Evolutionary conservation across 2,797 vertebrate genomes (phyloP), one percentile per base, ranked within the genome.

Genomic region (Echeneis naucrates): DNA sequence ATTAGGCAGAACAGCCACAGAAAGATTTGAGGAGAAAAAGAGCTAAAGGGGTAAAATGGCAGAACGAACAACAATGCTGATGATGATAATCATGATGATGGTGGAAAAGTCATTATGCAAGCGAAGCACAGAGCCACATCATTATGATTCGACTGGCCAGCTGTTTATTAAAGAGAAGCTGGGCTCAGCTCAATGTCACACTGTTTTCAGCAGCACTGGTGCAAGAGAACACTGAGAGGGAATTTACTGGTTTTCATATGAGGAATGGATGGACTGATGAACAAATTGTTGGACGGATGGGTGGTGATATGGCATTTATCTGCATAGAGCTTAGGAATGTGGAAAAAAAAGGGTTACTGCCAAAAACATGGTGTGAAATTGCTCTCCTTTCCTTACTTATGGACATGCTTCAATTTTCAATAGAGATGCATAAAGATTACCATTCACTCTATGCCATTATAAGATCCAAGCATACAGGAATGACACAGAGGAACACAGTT

Each of bases 41-140:
- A 23, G 9, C 4, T 8, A 27, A 57, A 17, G 1, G 23, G 38
- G 35, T 17, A 8, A 8, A 35, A 32, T 21, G 44, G 44, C 40
- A 44, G 40, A 44, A 44, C 44, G 40, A 44, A 19, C 2, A 7
- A 42, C 40, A 26, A 61, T 17, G 19, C 55, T 2, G 26, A 57
- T 12, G 27, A 61, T 3, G 33, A 59, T 17, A 21, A 58, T 2
- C 23, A 67, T 37, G 45, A 57, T 66, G 69, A 67, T 42, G 71
- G 68, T 26, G 52, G 58, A 7, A 61, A 79, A 73, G 61, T 62
- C 50, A 76, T 88, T 81, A 78, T 57, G 64, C 76, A 86, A 83
- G 40, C 35, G 0, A 72, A 55, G 58, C 68, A 58, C 55, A 50
- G 54, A 59, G 57, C 65, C 66, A 5, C 48, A 74, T 81, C 45